Evolutionary conservation across 2,888 invertebrate genomes (phyloP).

Genomic region (Xestia sexstrigata): DNA sequence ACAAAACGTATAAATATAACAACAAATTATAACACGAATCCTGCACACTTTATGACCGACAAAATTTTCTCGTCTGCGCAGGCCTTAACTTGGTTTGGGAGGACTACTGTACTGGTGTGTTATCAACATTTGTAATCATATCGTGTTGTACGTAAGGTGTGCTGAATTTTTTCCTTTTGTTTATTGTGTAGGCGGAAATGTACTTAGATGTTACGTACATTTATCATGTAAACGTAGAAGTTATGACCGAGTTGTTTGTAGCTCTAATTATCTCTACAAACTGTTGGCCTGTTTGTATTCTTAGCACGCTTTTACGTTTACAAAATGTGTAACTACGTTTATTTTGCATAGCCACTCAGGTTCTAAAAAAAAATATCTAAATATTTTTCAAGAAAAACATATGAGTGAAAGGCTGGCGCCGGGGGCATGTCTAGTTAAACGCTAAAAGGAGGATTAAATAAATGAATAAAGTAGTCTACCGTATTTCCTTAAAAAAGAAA

Average conservation of each 20-base stretch:
- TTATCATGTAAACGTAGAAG: background rate
- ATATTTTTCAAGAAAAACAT: background rate
- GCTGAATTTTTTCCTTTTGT: conserved; percentile 26
- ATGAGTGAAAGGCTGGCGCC: background rate
- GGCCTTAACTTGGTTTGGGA: conserved; percentile 5
- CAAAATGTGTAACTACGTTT: background rate
- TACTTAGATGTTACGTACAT: background rate
- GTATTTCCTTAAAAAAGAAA: background rate
- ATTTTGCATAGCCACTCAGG: background rate
- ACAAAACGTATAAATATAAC: background rate
- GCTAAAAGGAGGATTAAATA: background rate
- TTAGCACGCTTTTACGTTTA: background rate
- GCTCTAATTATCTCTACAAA: conserved; percentile 12
- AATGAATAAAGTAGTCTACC: background rate
- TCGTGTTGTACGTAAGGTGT: conserved; percentile 23
- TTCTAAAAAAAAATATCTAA: background rate
- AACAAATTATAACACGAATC: background rate
- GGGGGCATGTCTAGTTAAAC: background rate
- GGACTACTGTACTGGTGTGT: background rate
- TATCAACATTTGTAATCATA: conserved; percentile 46
- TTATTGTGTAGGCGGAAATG: conserved; percentile 20
- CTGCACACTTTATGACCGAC: background rate
- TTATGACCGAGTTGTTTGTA: background rate
- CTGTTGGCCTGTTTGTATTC: background rate
- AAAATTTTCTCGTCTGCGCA: background rate